Percentiles rank a stretch among this genome's conserved stretches.
phyloP scores from a whole-genome alignment of 2,888 invertebrate genomes.

The Cerastoderma edule region DNA sequence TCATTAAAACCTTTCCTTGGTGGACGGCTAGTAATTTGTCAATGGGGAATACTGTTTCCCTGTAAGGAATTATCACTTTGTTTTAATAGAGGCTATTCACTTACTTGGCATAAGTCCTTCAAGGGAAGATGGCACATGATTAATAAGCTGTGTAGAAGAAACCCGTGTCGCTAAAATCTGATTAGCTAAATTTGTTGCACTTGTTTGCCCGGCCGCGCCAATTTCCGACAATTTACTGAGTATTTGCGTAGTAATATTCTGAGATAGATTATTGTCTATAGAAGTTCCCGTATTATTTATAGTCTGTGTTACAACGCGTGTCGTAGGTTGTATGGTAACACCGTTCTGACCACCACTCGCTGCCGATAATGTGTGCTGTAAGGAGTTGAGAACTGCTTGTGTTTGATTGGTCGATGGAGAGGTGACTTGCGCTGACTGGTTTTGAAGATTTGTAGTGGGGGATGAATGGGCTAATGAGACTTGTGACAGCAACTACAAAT shows the following conservation, averaged over 20 bases:
- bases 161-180: conserved; percentile 59
- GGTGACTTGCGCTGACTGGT: conserved; percentile 51
- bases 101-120: conserved; percentile 79
- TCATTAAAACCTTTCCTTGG: too few relatives aligned
- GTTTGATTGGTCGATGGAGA: conserved; percentile 63
- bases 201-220: conserved; percentile 51
- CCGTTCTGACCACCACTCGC: conserved; percentile 54
- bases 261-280: conserved; percentile 35
- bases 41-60: too few relatives aligned
- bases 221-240: conserved; percentile 56
- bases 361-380: conserved; percentile 64
- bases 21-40: too few relatives aligned
- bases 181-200: conserved; percentile 56
- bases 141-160: conserved; percentile 59
- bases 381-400: conserved; percentile 62
- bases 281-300: conserved; percentile 40
- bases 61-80: too few relatives aligned
- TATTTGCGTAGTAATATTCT: conserved; percentile 39
- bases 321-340: conserved; percentile 49
- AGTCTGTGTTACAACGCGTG: conserved; percentile 49
- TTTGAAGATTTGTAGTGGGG: conserved; percentile 31
- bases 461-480: conserved; percentile 63
- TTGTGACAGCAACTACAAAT: conserved; percentile 68
- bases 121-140: conserved; percentile 61
- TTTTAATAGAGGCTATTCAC: too few relatives aligned